A percentile compares a stretch with the other conserved stretches of the same genome.
Conservation (phyloP, 2,797 vertebrate species). For the Ctenopoma kingsleyae region DNA sequence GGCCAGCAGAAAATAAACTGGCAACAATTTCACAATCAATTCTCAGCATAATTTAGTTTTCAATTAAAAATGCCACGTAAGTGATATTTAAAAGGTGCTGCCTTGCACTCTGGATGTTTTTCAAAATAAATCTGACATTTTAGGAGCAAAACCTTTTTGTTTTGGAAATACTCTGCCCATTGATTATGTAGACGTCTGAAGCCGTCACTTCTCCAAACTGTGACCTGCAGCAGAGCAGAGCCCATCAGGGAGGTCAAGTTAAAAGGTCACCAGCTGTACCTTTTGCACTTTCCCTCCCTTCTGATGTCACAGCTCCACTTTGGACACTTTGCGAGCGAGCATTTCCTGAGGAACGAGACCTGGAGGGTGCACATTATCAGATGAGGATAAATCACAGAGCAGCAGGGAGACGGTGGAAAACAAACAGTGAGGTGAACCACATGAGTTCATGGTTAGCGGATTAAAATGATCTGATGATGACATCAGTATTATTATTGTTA, state of each 20-base stretch:
- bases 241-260: conserved; percentile 13
- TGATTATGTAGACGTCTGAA: neutral
- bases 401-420: conserved; percentile 44
- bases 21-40: neutral
- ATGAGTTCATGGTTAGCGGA: neutral
- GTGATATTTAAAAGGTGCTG: neutral
- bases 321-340: conserved; percentile 77
- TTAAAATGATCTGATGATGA: neutral
- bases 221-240: too few species aligned
- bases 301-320: conserved; percentile 80
- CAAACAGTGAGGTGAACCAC: conserved; percentile 58
- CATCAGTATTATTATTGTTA: too few species aligned
- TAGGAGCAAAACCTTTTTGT: neutral
- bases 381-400: conserved; percentile 68
- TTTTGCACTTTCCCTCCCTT: conserved; percentile 69
- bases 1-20: neutral
- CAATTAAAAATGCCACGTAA: neutral
- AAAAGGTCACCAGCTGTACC: conserved; percentile 25
- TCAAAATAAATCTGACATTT: neutral
- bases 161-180: fast-evolving
- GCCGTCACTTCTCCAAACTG: neutral
- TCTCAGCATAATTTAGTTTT: neutral
- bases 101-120: neutral
- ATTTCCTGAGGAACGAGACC: conserved; percentile 72
- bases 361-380: conserved; percentile 55